phyloP scores from a whole-genome alignment of 2,888 invertebrate species.

The Schizaphis graminum region DNA sequence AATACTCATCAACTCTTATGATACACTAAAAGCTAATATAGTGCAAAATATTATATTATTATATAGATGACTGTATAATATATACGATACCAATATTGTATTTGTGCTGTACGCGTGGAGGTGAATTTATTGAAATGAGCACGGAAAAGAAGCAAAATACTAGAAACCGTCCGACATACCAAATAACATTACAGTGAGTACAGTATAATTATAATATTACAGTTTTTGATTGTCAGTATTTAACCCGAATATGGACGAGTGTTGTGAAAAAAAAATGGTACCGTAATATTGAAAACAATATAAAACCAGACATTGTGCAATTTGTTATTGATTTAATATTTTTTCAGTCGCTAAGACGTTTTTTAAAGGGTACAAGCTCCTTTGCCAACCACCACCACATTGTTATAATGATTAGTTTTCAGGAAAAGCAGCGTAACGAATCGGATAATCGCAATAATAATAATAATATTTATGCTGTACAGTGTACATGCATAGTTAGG shows the following conservation, averaged over 20 bases:
- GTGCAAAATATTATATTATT: neutral
- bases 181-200: neutral
- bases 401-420: neutral
- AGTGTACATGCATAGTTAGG: neutral
- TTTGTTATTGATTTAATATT: too few relatives aligned
- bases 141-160: neutral
- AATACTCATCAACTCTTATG: neutral
- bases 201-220: neutral
- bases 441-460: conserved; percentile 11
- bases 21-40: neutral
- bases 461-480: neutral
- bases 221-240: neutral
- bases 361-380: neutral
- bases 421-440: conserved; percentile 30
- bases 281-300: neutral
- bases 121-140: neutral
- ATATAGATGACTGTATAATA: neutral
- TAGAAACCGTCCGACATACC: neutral
- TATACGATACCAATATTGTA: neutral
- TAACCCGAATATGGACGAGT: neutral
- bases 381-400: neutral
- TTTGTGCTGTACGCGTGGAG: neutral
- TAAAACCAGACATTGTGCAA: neutral
- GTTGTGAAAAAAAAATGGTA: neutral
- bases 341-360: neutral